Evolutionary conservation across 2,888 invertebrate genomes (phyloP).

Genomic region (Gasteruption jaculator): DNA sequence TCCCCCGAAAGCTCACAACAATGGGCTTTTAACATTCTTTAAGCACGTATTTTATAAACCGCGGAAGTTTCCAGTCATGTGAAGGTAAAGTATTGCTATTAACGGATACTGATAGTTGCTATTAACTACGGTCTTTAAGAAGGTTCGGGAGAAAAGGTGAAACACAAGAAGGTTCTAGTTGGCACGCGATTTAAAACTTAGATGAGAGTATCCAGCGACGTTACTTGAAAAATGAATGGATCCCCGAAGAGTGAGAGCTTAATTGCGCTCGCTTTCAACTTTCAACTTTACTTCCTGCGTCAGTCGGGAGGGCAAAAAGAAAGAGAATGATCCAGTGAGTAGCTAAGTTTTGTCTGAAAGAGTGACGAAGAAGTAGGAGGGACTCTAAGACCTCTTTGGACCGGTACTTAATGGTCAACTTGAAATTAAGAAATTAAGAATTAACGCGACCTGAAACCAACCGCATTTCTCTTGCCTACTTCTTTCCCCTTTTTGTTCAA

Average conservation of each 20-base stretch:
- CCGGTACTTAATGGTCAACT: constrained; percentile 36
- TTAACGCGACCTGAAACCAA: constrained; percentile 38
- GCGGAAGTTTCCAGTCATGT: too few species aligned
- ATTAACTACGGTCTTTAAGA: too few species aligned
- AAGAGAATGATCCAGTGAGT: constrained; percentile 20
- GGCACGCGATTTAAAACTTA: constrained; percentile 39
- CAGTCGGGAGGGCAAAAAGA: constrained; percentile 17
- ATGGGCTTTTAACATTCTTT: too few species aligned
- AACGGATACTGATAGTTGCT: too few species aligned
- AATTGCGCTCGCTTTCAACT: constrained; percentile 45
- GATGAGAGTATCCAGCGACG: constrained; percentile 39
- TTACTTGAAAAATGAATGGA: constrained; percentile 44
- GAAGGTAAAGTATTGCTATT: too few species aligned
- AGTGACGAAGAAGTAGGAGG: constrained; percentile 17
- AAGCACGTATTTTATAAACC: too few species aligned
- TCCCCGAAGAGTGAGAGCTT: constrained; percentile 38
- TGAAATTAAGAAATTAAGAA: constrained; percentile 46
- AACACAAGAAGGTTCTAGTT: too few species aligned
- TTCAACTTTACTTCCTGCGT: constrained; percentile 35
- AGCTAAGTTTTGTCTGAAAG: constrained; percentile 22
- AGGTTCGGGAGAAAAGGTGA: too few species aligned
- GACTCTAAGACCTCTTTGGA: constrained; percentile 31
- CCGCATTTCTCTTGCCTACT: constrained; percentile 17
- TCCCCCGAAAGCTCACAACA: too few species aligned
- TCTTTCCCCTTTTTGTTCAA: too few species aligned